Base-by-base conservation (phyloP, 2,113 vertebrate genomes). In the Pipa parva region DNA sequence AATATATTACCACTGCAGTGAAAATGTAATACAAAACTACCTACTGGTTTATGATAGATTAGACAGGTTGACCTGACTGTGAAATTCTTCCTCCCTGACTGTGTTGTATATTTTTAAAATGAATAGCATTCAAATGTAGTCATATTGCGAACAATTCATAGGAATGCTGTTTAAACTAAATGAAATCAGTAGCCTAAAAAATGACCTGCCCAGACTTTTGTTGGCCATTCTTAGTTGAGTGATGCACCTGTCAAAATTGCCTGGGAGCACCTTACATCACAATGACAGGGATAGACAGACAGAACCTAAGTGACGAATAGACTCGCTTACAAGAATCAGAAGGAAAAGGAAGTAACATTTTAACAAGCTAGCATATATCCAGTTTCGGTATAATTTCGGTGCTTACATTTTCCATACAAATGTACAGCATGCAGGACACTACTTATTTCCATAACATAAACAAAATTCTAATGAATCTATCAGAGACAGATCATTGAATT, bases 101-200 rank as follows among this genome's bases (percentile, higher is more conserved):
- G 49, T 70, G 66, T 61, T 52, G 57, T 70, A 70, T 70, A 70
- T 70, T 52, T 54, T 59, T 61, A 61, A 70, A 70, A 45, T 61
- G 57, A 70, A 61, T 70, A 48, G 24, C 58, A 70, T 70, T 70
- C 66, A 70, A 61, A 70, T 70, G 57, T 70, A 70, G 66, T 70
- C 66, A 70, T 70, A 70, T 51, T 17, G 26, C 45, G 58, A 70
- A 59, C 57, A 49, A 61, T 61, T 70, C 66, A 54, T 61, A 37
- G 66, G 48, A 45, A 54, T 45, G 57, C 46, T 52, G 58, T 54
- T 70, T 39, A 70, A 61, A 61, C 37, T 6, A 61, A 61, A 70
- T 60, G 57, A 70, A 70, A 70, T 70, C 66, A 61, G 57, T 70
- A 70, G 49, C 25, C 58, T 70, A 70, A 70, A 70, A 70, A 70